Evolutionary conservation across 2,797 vertebrate genomes (phyloP), one percentile per base, ranked within the genome.

Genomic region (Falco concolor): DNA sequence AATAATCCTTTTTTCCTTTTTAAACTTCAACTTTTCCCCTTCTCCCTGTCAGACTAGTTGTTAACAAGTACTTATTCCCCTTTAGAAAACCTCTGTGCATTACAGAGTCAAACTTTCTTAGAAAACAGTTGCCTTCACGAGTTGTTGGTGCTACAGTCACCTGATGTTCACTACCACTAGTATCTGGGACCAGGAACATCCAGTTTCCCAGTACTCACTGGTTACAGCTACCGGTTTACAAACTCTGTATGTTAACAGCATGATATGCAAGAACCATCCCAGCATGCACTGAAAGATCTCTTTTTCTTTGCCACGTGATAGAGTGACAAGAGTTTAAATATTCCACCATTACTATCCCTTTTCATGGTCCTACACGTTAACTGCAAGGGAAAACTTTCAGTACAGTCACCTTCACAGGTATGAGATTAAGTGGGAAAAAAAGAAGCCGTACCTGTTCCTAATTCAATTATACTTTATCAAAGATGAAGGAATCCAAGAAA

Each of bases 231-330:
- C 2, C 75, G 38, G 13, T n/a, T 86, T 65, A 53, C 34, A 84
- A 78, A n/a, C 17, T 76, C 67, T 38, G 21, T 34, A 45, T 10
- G 13, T 14, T 28, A 53, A 47, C 27, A 47, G 74, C 2, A 54
- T 0, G 1, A 79, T 3, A 40, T 2, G 30, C 18, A 76, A 87
- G 72, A 91, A 59, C 3, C 1, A 1, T 6, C 19, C n/a, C 42
- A 61, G 73, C 34, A 75, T 13, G 53, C 7, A 19, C 1, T 30
- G 45, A 42, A 56, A 67, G 59, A 44, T 44, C 44, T 44, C 44
- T 44, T 61, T 53, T 49, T 61, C 32, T 40, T 45, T 53, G 30
- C 36, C 44, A 45, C 9, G 16, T 0, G 2, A 82, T 18, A 69
- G 23, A 72, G n/a, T 3, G 28, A 53, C 34, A 67, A 60, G 25